Percentiles rank a stretch among this genome's conserved stretches.
These are phyloP conservation scores for Porites lobata DNA, from an alignment of 92 coral and sea anemone species.

Conservation along the genomic window DNA sequence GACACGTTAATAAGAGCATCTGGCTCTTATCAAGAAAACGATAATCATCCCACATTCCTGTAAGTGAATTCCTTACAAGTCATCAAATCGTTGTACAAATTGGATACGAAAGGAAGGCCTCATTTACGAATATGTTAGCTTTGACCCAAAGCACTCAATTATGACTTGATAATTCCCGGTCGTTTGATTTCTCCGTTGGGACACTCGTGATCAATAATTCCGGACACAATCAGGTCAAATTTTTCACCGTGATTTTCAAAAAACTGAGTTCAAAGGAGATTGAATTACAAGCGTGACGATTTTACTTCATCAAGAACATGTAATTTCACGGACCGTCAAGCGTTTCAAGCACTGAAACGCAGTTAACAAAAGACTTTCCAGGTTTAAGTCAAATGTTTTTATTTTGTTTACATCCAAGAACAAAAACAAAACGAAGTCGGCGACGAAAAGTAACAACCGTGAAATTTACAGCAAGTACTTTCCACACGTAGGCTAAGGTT, in stretches of 20 bases:
- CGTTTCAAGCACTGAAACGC: slow-evolving; percentile 45
- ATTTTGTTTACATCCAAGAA: slow-evolving; percentile 31
- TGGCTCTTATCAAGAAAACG: slow-evolving; percentile 7
- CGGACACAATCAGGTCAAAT: slow-evolving; percentile 30
- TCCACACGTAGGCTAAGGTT: no score
- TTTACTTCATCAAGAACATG: slow-evolving; percentile 20
- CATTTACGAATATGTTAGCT: background rate
- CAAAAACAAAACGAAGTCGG: slow-evolving; percentile 34
- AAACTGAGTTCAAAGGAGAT: slow-evolving; percentile 11
- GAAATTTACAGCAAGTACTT: background rate
- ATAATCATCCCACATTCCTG: slow-evolving; percentile 9
- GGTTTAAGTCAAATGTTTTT: slow-evolving; percentile 21
- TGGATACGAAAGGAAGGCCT: background rate
- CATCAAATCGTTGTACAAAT: background rate
- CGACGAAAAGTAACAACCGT: slow-evolving; percentile 3
- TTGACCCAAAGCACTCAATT: background rate
- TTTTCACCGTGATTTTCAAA: slow-evolving; percentile 38
- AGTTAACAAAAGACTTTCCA: slow-evolving; percentile 26
- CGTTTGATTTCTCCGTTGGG: background rate
- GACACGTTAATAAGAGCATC: slow-evolving; percentile 15
- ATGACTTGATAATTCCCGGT: background rate
- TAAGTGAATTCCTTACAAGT: slow-evolving; percentile 2
- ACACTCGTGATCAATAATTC: slow-evolving; percentile 23
- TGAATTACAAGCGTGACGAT: slow-evolving; percentile 45
- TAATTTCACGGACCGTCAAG: slow-evolving; percentile 58